Base-by-base conservation (phyloP, 2,797 vertebrate species). In the Microctenopoma steveboyesi region DNA sequence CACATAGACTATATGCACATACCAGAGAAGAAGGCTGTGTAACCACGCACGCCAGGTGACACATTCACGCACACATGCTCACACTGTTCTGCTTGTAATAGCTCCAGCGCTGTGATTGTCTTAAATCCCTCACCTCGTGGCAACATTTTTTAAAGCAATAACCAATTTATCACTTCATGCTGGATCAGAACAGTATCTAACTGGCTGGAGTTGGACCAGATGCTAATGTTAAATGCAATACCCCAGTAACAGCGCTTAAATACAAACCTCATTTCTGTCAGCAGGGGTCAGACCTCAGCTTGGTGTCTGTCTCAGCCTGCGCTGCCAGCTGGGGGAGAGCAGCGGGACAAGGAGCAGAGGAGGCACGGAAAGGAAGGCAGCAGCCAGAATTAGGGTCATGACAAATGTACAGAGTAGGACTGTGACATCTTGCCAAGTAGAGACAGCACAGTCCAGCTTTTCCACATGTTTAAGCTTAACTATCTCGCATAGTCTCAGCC, bases 221-320 rank as follows among this genome's bases (percentile, higher is more conserved):
- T 25, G 16, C n/a, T 39, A 49, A 69, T 43, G 75, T 76, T 65
- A 52, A 80, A 70, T 47, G 74, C 64, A 81, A 47, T 3, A 62
- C 60, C 67, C 64, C 54, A 74, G 82, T 72, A 86, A 84, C 79
- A 85, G 69, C 63, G 85, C 76, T 81, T 74, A 74, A 64, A 80
- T 77, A 88, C 83, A 88, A 73, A 72, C 62, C 81, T 82, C 42
- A 45, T 83, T 89, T 89, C 87, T 83, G 88, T 89, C 91, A 92
- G 86, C 88, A 91, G 91, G 89, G 90, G 91, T 91, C 91, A 91
- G 89, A 72, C 83, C 88, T 89, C 85, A 84, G 87, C 89, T 78
- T 78, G 82, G 80, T 78, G 86, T 79, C 79, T 63, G 68, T 72
- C 69, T 59, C 63, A 39, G 78, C 59, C 50, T 0, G 61, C 64